Base-by-base conservation (phyloP, 2,888 invertebrate species). In the Eretmocerus hayati region DNA sequence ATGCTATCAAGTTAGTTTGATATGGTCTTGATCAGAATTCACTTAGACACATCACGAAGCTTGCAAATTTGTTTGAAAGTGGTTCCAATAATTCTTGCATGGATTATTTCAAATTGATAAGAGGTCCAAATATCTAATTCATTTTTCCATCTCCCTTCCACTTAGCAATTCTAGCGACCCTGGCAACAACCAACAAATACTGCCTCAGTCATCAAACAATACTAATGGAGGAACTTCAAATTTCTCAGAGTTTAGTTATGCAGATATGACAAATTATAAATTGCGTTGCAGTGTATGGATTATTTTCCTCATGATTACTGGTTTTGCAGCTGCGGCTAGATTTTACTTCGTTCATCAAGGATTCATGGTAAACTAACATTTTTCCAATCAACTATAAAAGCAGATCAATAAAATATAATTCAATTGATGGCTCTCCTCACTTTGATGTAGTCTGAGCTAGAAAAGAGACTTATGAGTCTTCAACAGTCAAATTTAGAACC, bases 301-400 rank as follows among this genome's bases (percentile, higher is more conserved):
- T 32, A 83, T 84, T 1, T 79, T 87, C 59, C 81, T 81, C 13
- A 67, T 87, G 38, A 81, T 82, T 2, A 81, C 83, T 0, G 77
- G 84, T 31, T 84, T 85, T 62, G 74, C 86, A 41, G 84, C 81
- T 1, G 82, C 81, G 22, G 81, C 81, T 20, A 86, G 84, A 71
- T 84, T 83, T 66, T 86, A 85, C 63, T 84, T 85, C 53, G 82
- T 83, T 63, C 75, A 79, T 59, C 80, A 83, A 73, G 81, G 56
- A 61, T 58, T 43, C 33, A 33, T 33, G 15, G 9, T 9, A 13
- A 33, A 33, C 15, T 5, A 13, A n/a, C n/a, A n/a, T n/a, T n/a
- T n/a, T n/a, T n/a, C n/a, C n/a, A n/a, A n/a, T n/a, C n/a, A n/a
- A n/a, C n/a, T n/a, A n/a, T n/a, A n/a, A n/a, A n/a, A n/a, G n/a